Percentiles rank a stretch among this genome's conserved stretches.
These are phyloP conservation scores for Myotis findleyi DNA, from an alignment of 2,797 vertebrate genomes.

Conservation along the genomic window DNA sequence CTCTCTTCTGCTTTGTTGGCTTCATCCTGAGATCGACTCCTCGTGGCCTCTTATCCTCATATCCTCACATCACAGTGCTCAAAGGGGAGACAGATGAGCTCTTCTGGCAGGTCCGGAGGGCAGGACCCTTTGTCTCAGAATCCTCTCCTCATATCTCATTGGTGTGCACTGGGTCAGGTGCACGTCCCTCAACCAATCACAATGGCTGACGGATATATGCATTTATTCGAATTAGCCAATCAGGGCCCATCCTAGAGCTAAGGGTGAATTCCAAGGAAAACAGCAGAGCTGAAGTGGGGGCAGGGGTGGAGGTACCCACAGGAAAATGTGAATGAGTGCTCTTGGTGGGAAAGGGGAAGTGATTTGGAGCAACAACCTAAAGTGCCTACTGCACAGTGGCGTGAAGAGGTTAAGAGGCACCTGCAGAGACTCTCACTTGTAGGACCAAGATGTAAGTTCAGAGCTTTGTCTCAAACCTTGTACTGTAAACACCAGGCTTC, in stretches of 20 bases:
- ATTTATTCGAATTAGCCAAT: neutral
- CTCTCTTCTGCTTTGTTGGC: neutral
- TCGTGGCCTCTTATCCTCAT: neutral
- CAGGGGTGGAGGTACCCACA: rapidly evolving
- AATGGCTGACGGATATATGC: neutral
- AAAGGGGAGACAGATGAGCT: neutral
- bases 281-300: neutral
- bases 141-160: neutral
- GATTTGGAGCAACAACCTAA: neutral
- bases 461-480: neutral
- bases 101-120: neutral
- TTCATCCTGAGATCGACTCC: neutral
- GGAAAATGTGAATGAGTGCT: neutral
- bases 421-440: neutral
- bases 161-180: neutral
- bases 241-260: neutral
- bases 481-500: neutral
- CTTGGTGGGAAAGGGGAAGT: neutral
- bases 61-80: neutral
- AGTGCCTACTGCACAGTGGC: neutral
- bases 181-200: neutral
- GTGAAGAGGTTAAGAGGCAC: neutral
- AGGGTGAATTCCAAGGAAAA: neutral
- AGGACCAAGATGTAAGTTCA: neutral
- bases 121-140: neutral